Conservation (phyloP, 2,888 invertebrate genomes). For the Drosophila parthenogenetica region DNA sequence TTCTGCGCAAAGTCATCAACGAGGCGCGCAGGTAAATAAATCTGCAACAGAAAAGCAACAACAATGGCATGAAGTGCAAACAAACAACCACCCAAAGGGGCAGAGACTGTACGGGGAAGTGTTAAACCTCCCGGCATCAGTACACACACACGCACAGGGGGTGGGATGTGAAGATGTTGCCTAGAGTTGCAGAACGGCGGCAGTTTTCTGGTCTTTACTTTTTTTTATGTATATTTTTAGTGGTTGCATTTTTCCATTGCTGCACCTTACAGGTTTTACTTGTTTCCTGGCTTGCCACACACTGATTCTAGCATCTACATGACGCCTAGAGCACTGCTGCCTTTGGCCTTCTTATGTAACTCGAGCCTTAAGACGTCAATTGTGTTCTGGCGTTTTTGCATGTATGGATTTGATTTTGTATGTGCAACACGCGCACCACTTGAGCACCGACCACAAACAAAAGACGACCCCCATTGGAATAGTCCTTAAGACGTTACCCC, state of each 20-base stretch:
- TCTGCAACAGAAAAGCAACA: conserved; percentile 36
- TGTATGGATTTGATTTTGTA: conserved; percentile 36
- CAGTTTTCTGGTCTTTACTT: conserved; percentile 4
- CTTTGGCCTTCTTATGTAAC: conserved; percentile 71
- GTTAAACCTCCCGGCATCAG: conserved; percentile 8
- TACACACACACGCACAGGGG: conserved; percentile 14
- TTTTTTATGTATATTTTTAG: conserved; percentile 16
- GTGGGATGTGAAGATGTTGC: conserved; percentile 45
- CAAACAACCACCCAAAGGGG: conserved; percentile 43
- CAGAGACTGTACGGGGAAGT: conserved; percentile 25
- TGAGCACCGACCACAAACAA: conserved; percentile 58
- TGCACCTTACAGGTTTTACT: conserved; percentile 79
- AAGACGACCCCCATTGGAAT: conserved; percentile 23
- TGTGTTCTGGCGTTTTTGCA: conserved; percentile 47
- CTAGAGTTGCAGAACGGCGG: conserved; percentile 35
- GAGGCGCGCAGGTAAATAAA: conserved; percentile 81
- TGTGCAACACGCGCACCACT: conserved; percentile 62
- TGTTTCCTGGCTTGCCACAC: conserved; percentile 48
- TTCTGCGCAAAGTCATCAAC: conserved; percentile 84
- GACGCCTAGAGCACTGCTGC: conserved; percentile 10
- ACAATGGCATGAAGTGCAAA: conserved; percentile 38
- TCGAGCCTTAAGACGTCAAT: conserved; percentile 68
- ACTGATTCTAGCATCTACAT: conserved; percentile 21
- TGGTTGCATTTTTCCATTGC: conserved; percentile 40
- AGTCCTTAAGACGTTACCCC: conserved; percentile 51